Evolutionary conservation across 1,140 invertebrate species (phyloP).

Genomic region (Battus philenor): DNA sequence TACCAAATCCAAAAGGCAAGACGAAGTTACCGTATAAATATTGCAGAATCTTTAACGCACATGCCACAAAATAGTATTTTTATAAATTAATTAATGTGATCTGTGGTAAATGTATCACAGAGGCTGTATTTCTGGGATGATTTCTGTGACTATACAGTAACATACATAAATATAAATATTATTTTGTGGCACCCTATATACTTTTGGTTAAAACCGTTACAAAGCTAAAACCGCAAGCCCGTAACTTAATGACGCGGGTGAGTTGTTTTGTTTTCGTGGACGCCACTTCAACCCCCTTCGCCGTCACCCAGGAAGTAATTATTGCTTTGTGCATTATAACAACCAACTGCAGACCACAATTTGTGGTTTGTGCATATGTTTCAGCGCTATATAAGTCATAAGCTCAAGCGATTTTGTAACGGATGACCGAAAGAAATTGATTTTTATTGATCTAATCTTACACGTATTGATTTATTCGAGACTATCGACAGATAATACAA

Average conservation of each 20-base stretch:
- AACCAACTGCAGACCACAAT: slow-evolving; percentile 32
- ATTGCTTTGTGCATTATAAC: slow-evolving; percentile 40
- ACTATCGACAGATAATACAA: neutral
- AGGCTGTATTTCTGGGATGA: no score
- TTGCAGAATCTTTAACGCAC: no score
- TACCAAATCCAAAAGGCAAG: no score
- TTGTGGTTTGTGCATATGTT: slow-evolving; percentile 35
- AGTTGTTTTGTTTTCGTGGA: slow-evolving; percentile 3
- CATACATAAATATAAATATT: no score
- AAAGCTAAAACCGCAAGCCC: slow-evolving; percentile 3
- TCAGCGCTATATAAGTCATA: slow-evolving; percentile 11
- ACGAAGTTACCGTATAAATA: no score
- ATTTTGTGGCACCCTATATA: no score
- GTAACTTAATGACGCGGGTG: neutral
- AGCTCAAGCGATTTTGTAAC: slow-evolving; percentile 29
- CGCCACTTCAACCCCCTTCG: slow-evolving; percentile 6
- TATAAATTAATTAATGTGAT: no score
- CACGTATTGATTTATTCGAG: neutral
- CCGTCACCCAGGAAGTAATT: slow-evolving; percentile 51
- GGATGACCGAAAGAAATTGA: no score
- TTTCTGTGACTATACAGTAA: no score
- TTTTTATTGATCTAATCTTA: neutral
- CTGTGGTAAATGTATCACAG: no score
- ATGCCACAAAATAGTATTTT: no score
- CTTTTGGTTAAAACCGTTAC: slow-evolving; percentile 2